Evolutionary conservation across 1,140 invertebrate species (phyloP).

Genomic region (Neodiprion virginianus): DNA sequence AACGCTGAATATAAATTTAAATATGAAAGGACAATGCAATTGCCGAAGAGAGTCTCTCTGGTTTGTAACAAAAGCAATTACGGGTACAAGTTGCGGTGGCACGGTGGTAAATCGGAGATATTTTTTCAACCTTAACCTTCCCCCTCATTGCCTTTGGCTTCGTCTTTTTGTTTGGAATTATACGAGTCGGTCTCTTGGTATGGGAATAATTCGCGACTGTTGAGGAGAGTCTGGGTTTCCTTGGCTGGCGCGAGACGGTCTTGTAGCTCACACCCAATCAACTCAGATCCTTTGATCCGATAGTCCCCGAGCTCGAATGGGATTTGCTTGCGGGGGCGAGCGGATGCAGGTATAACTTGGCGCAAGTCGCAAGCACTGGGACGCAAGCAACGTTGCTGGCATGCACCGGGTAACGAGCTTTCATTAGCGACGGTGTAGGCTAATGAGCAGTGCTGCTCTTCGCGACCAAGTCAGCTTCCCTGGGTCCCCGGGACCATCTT

Average conservation of each 20-base stretch:
- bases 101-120: too few species aligned
- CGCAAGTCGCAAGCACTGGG: constrained; percentile 38
- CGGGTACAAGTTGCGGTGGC: too few species aligned
- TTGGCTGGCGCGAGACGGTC: constrained; percentile 49
- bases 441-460: constrained; percentile 56
- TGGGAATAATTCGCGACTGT: too few species aligned
- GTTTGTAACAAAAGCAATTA: too few species aligned
- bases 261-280: constrained; percentile 61
- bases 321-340: constrained; percentile 40
- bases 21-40: too few species aligned
- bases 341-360: constrained; percentile 48
- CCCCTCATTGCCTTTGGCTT: too few species aligned
- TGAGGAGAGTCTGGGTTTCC: constrained; percentile 28
- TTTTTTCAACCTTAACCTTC: too few species aligned
- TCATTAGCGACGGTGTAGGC: constrained; percentile 62
- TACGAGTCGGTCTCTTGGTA: too few species aligned
- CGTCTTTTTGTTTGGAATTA: too few species aligned
- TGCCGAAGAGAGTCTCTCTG: too few species aligned
- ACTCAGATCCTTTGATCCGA: constrained; percentile 51
- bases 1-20: too few species aligned
- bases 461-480: background rate
- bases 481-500: background rate
- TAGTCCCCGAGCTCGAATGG: constrained; percentile 2
- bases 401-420: constrained; percentile 58
- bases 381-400: constrained; percentile 39